Evolutionary conservation across 2,113 vertebrate species (phyloP).

Genomic region (Lepisosteus osseus): DNA sequence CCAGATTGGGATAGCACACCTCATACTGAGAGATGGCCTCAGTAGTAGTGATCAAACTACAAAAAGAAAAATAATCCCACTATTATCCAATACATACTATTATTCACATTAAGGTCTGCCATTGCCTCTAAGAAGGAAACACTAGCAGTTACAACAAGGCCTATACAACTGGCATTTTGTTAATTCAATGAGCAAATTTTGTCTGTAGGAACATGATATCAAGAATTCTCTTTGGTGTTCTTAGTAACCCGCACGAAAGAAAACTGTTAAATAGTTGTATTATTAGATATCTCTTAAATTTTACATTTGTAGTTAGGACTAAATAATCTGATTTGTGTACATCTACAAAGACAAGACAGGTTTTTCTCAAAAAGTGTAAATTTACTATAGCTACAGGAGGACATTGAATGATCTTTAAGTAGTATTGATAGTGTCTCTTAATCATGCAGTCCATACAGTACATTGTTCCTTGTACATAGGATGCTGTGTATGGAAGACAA

Average conservation of each 20-base stretch:
- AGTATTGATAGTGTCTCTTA: slow-evolving; percentile 9
- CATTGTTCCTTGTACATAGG: neutral
- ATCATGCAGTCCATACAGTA: neutral
- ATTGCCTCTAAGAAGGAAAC: neutral
- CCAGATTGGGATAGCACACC: neutral
- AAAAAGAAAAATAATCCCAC: neutral
- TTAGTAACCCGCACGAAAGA: too few species aligned
- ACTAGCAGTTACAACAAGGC: neutral
- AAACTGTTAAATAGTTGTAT: too few species aligned
- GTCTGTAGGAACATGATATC: neutral
- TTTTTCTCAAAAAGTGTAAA: too few species aligned
- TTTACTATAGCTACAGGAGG: neutral
- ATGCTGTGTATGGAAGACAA: neutral
- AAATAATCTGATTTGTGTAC: too few species aligned
- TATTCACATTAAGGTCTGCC: neutral
- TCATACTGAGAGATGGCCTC: neutral
- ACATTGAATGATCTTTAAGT: neutral
- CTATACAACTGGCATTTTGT: slow-evolving; percentile 23
- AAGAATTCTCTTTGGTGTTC: too few species aligned
- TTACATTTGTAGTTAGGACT: too few species aligned
- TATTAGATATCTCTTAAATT: too few species aligned
- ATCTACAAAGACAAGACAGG: too few species aligned
- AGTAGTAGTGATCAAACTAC: too few species aligned
- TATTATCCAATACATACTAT: neutral
- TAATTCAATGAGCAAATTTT: slow-evolving; percentile 21